Conservation (phyloP, 1,140 invertebrate genomes). For the Pararge aegeria region DNA sequence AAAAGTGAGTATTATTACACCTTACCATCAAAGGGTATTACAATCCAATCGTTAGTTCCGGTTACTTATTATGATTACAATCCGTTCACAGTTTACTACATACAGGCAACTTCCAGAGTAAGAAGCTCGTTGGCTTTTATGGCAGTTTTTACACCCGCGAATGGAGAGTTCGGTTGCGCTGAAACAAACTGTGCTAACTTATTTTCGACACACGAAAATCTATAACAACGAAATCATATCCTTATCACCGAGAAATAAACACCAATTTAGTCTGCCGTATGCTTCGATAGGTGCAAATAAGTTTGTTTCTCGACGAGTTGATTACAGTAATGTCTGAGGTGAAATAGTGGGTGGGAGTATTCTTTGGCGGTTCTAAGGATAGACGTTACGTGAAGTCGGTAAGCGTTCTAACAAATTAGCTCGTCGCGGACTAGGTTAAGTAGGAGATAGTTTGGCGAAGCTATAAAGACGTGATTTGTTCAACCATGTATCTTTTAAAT, state of each 20-base stretch:
- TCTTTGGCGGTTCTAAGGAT: constrained; percentile 24
- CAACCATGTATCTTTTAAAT: neutral
- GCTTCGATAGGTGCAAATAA: neutral
- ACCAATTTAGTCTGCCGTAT: neutral
- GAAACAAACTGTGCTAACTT: constrained; percentile 29
- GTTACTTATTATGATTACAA: constrained; percentile 53
- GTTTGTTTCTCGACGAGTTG: constrained; percentile 36
- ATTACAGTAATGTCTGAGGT: constrained; percentile 64
- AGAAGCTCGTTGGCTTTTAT: constrained; percentile 67
- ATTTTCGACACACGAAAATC: constrained; percentile 15
- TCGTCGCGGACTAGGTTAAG: constrained; percentile 14
- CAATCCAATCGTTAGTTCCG: constrained; percentile 33
- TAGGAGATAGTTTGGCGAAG: constrained; percentile 12
- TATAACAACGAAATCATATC: constrained; percentile 1
- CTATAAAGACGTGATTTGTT: neutral
- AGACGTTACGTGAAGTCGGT: constrained; percentile 29
- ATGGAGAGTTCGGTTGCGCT: constrained; percentile 33
- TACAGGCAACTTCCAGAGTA: constrained; percentile 37
- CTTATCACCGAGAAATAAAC: constrained; percentile 15
- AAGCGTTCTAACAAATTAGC: constrained; percentile 29
- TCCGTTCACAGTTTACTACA: constrained; percentile 44
- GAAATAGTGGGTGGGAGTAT: constrained; percentile 42
- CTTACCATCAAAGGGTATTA: constrained; percentile 10
- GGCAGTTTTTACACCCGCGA: constrained; percentile 62
- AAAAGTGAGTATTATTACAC: neutral